Evolutionary conservation across 2,797 vertebrate species (phyloP), one percentile per base, ranked within the genome.

Genomic region (Crenichthys baileyi): DNA sequence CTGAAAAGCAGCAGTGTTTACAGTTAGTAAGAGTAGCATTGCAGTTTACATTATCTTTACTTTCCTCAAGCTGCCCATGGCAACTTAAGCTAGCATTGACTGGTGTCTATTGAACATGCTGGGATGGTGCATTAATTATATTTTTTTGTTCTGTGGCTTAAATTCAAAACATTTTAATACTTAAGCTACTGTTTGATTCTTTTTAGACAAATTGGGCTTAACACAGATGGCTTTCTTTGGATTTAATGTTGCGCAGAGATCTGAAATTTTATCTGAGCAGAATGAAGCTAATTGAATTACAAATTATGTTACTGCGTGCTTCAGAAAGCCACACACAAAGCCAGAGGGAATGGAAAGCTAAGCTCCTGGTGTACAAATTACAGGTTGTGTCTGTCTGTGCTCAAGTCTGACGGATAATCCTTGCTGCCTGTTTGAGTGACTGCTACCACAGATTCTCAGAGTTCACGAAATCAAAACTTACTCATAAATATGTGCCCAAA

Each of bases 281-380:
- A 75, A 85, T 85, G 53, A 83, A 91, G 87, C 89, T 92, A 91
- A 94, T 94, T 89, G 72, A 89, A 93, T 93, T 91, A 91, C 83
- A 92, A 94, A 93, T 93, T 79, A 90, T 79, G 73, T 85, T 89
- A 85, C 83, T 73, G 86, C 80, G 68, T 87, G 87, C 83, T 81
- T 90, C 79, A 80, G 79, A 90, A 90, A 93, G 89, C 91, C 91
- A 82, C 91, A 90, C 85, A 85, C 79, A 79, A 77, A 90, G 91
- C 94, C 90, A 79, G 79, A 87, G 93, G 94, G 93, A 73, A 89
- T 80, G 84, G 92, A 89, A 93, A 90, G 79, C 86, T 85, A 88
- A 87, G 81, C 84, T 89, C 88, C 83, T 41, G 79, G 83, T 83
- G 81, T 89, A 90, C 91, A 94, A 94, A 95, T 95, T 93, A 93